Base-by-base conservation (phyloP, 2,888 invertebrate species). In the Drosophila prolongata region DNA sequence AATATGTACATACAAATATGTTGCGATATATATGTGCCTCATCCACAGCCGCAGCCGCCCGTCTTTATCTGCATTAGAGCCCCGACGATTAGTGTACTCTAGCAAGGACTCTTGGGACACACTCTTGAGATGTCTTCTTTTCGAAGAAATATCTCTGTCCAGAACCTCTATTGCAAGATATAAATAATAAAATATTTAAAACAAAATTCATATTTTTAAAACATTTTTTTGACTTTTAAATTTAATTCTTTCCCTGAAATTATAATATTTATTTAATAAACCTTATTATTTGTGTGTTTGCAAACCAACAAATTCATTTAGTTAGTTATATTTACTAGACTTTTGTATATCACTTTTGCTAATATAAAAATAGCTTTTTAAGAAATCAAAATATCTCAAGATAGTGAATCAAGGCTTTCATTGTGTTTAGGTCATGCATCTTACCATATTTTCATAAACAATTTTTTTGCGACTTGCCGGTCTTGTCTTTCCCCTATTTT, bases 31-130 rank as follows among this genome's bases (percentile, higher is more conserved):
- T 49, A 47, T 43, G 43, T 13, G n/a, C 27, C 14, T 14, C 52
- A 47, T 9, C 14, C 27, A 58, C 75, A 70, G 79, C 79, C 76
- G 76, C 69, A 64, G 68, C 78, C 72, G 72, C 80, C 80, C 80
- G 78, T 73, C 83, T 76, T 80, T 58, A 77, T 70, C 70, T 75
- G 61, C 44, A 64, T 64, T 61, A 52, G 54, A 78, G 70, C 61
- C 70, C 24, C 53, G 50, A 68, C 73, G 64, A 72, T 81, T 81
- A 79, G 66, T 73, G 57, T 78, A 65, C 81, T 42, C 79, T 84
- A 11, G 9, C 6, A 34, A 43, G 14, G n/a, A 13, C 13, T 35
- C 11, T 11, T 1, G 19, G 13, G 44, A 14, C 9, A 57, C 10
- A 2, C 0, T 6, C 46, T 16, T 16, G 47, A 6, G 11, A 34